phyloP scores from a whole-genome alignment of 92 coral and sea anemone species.

The Montipora capitata region DNA sequence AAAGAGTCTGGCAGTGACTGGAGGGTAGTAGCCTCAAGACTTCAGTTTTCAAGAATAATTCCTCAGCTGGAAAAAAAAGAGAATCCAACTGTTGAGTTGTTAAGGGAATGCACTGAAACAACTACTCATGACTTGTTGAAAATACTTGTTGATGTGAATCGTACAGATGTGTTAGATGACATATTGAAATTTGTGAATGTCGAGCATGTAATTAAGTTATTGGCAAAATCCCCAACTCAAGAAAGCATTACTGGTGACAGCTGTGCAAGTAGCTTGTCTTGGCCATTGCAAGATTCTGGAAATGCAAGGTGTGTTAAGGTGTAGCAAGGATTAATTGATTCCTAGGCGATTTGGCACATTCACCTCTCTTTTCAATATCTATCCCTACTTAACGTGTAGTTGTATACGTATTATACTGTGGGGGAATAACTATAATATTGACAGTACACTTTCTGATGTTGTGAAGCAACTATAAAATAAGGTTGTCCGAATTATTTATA shows the following conservation, averaged over 20 bases:
- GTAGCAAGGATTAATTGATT: too few relatives aligned
- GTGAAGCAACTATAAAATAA: too few relatives aligned
- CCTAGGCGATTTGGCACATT: too few relatives aligned
- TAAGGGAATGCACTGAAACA: constrained; percentile 65
- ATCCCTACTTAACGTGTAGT: too few relatives aligned
- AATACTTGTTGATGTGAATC: constrained; percentile 60
- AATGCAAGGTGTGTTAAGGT: constrained; percentile 22
- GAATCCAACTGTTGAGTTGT: constrained; percentile 77
- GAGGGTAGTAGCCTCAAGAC: constrained; percentile 85
- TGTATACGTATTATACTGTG: too few relatives aligned
- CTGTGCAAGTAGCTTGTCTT: background rate
- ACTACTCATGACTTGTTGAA: constrained; percentile 61
- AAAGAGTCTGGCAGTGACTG: constrained; percentile 82
- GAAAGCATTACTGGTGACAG: constrained; percentile 44
- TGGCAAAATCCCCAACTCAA: constrained; percentile 44
- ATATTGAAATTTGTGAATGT: background rate
- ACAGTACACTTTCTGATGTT: too few relatives aligned
- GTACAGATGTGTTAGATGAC: constrained; percentile 81
- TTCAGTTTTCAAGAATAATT: constrained; percentile 66
- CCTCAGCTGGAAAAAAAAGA: constrained; percentile 38
- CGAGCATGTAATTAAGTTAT: background rate
- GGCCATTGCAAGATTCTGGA: constrained; percentile 54
- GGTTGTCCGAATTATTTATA: too few relatives aligned
- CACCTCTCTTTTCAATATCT: too few relatives aligned
- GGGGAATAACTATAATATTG: too few relatives aligned